Percentiles rank a stretch among this genome's conserved stretches.
phyloP scores from a whole-genome alignment of 2,113 vertebrate genomes.

The Dicerorhinus sumatrensis region DNA sequence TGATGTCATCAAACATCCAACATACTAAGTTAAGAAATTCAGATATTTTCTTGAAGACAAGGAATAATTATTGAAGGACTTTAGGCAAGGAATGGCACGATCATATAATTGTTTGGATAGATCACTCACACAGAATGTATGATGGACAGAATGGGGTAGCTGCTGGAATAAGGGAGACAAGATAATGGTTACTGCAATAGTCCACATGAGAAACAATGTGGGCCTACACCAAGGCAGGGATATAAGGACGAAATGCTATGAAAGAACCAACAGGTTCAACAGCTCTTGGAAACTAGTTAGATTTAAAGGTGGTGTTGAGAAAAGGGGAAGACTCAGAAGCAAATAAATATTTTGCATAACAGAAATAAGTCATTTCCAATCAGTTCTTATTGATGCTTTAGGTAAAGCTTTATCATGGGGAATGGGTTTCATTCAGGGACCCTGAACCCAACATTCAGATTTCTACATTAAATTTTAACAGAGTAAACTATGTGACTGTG shows the following conservation, averaged over 20 bases:
- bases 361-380: neutral
- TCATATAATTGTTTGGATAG: neutral
- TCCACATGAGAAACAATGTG: neutral
- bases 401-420: neutral
- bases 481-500: neutral
- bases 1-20: neutral
- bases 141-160: no score
- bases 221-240: neutral
- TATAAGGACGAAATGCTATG: neutral
- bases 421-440: neutral
- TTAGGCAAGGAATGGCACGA: neutral
- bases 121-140: neutral
- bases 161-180: neutral
- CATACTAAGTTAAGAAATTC: neutral
- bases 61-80: neutral
- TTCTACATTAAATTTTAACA: neutral
- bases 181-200: neutral
- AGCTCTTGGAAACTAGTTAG: neutral
- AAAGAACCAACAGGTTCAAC: neutral
- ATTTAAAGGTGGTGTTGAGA: neutral
- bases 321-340: neutral
- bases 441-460: neutral
- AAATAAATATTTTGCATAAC: neutral
- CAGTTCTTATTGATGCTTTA: neutral
- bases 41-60: neutral